Evolutionary conservation across 2,888 invertebrate genomes (phyloP), one percentile per base, ranked within the genome.

Genomic region (Thumatha senex): DNA sequence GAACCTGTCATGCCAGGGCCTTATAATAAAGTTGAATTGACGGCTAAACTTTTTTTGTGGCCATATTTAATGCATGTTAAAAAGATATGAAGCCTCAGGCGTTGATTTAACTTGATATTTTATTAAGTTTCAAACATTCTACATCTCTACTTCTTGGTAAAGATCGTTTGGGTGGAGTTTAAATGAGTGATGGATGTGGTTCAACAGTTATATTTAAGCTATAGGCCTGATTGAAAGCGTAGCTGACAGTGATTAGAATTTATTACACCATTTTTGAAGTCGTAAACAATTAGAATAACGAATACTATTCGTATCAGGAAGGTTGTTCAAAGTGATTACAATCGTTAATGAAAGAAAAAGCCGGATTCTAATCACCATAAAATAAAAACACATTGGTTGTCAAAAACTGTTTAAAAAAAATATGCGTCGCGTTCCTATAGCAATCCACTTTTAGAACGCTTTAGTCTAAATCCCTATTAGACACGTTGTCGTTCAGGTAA

Each of bases 1-100:
- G 2, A 79, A 81, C 76, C 74, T 76, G 81, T 68, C 46, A 30
- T 11, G 24, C 2, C 35, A 48, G 44, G 47, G 52, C 40, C 40
- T 40, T 11, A 1, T 39, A 24, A 24, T 7, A 39, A 24, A 39
- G 18, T 39, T 39, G 4, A n/a, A 41, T 29, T 48, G 38, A 30
- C 43, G 18, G 14, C n/a, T 40, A 30, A 29, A 15, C 13, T 10
- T 34, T 42, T 31, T 48, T 43, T 49, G n/a, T 43, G 33, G 14
- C 13, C 8, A 48, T 38, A 38, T 48, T 43, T 39, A 39, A 48
- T 33, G 39, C 13, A 13, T 31, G 33, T 46, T 46, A 33, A 33
- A 46, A 33, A 39, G 11, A 36, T 33, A 30, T 18, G 33, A 24
- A 9, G 49, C 48, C 39, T 43, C 34, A 9, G 48, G 48, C 30